Conservation (phyloP, 1,140 invertebrate species). For the Drosophila murphyi region DNA sequence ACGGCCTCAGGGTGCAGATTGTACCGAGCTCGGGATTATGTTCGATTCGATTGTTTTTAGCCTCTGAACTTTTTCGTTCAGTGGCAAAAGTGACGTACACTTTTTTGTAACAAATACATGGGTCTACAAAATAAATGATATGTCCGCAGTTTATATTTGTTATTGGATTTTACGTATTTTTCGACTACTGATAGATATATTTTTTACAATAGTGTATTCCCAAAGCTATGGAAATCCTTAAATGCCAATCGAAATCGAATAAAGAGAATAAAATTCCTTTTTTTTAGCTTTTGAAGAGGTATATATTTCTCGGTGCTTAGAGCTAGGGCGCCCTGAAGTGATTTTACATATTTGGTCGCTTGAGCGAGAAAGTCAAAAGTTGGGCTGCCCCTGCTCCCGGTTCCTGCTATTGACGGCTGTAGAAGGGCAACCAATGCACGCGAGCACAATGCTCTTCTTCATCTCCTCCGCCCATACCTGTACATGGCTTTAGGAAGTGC, state of each 20-base stretch:
- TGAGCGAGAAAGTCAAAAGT: conserved; percentile 48
- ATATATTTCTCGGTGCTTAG: conserved; percentile 16
- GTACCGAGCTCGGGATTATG: not conserved
- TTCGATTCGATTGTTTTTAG: conserved; percentile 11
- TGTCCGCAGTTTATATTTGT: not conserved
- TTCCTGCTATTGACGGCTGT: conserved; percentile 44
- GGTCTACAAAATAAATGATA: not conserved
- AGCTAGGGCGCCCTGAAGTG: not conserved
- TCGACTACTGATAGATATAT: not conserved
- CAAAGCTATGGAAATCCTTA: not conserved
- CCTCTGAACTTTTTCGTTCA: not conserved
- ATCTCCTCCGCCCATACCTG: not conserved
- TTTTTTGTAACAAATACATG: not conserved
- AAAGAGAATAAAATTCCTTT: not conserved
- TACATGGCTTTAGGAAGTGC: not conserved
- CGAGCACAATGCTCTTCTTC: conserved; percentile 4
- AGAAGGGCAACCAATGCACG: conserved; percentile 48
- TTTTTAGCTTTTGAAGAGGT: conserved; percentile 25
- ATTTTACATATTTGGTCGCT: conserved; percentile 38
- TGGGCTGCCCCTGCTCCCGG: conserved; percentile 18
- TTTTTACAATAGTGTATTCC: not conserved
- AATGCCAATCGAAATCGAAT: not conserved
- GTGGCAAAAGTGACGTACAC: conserved; percentile 5
- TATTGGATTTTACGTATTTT: not conserved
- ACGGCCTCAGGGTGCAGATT: not conserved